A percentile compares a stretch with the other conserved stretches of the same genome.
Conservation (phyloP, 2,797 vertebrate species). For the Anabas testudineus region DNA sequence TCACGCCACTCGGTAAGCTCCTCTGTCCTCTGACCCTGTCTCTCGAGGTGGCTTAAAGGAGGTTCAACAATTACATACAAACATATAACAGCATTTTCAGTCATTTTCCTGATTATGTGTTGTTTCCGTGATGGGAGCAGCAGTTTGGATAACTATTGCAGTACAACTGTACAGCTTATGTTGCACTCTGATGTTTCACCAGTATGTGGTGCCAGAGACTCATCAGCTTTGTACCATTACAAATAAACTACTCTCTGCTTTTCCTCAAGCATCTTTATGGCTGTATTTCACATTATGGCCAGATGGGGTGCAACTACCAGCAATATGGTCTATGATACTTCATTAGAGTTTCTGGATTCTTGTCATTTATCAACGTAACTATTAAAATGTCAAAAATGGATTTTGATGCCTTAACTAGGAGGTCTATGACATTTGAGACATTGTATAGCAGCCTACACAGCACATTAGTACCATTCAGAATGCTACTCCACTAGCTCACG, state of each 20-base stretch:
- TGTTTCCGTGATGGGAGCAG: neutral
- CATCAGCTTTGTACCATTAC: neutral
- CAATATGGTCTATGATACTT: conserved; percentile 19
- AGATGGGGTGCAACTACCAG: conserved; percentile 14
- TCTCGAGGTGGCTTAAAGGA: no score
- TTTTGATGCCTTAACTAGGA: conserved; percentile 13
- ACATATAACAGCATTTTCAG: neutral
- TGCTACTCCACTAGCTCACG: neutral
- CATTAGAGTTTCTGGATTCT: neutral
- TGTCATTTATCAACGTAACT: neutral
- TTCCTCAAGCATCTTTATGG: conserved; percentile 5
- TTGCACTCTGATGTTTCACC: conserved; percentile 57
- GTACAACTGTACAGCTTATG: conserved; percentile 8
- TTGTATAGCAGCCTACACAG: no score
- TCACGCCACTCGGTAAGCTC: no score
- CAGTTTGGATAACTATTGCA: neutral
- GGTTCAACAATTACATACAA: neutral
- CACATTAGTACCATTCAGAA: no score
- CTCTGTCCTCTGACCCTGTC: no score
- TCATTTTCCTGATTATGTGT: neutral
- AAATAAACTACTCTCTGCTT: conserved; percentile 22
- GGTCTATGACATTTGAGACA: neutral
- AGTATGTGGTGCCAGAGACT: conserved; percentile 71
- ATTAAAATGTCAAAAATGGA: conserved; percentile 1
- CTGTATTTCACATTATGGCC: conserved; percentile 16